These are phyloP conservation scores for Malurus alboscapulatus DNA, from an alignment of 2,113 vertebrate species.

Conservation along the genomic window DNA sequence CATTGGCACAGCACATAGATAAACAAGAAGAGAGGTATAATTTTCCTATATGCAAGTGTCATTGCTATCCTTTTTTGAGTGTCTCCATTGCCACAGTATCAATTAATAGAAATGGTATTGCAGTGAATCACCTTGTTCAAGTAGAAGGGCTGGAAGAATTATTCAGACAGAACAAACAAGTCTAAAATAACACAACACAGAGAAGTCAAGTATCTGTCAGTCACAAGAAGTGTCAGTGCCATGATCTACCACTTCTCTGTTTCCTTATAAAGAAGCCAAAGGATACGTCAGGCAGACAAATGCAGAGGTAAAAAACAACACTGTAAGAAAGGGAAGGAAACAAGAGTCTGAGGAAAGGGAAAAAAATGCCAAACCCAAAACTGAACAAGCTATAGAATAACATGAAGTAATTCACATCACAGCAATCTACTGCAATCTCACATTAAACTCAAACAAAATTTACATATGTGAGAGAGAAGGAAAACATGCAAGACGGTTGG, in stretches of 20 bases:
- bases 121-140: neutral
- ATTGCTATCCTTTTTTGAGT: neutral
- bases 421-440: neutral
- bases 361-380: neutral
- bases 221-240: neutral
- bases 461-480: neutral
- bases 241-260: neutral
- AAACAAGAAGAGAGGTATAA: neutral
- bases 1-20: neutral
- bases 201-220: neutral
- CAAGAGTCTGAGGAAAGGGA: neutral
- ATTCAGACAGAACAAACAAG: neutral
- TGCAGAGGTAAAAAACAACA: neutral
- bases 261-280: neutral
- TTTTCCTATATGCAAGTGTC: neutral
- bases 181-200: neutral
- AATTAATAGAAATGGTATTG: neutral
- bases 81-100: neutral
- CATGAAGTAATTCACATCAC: neutral
- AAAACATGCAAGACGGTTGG: neutral
- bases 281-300: neutral
- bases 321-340: neutral
- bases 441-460: neutral
- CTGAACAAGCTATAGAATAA: fast-evolving
- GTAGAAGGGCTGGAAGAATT: neutral